Percentiles rank a stretch among this genome's conserved stretches.
Conservation (phyloP, 2,888 invertebrate genomes). For the Junonia oenone region DNA sequence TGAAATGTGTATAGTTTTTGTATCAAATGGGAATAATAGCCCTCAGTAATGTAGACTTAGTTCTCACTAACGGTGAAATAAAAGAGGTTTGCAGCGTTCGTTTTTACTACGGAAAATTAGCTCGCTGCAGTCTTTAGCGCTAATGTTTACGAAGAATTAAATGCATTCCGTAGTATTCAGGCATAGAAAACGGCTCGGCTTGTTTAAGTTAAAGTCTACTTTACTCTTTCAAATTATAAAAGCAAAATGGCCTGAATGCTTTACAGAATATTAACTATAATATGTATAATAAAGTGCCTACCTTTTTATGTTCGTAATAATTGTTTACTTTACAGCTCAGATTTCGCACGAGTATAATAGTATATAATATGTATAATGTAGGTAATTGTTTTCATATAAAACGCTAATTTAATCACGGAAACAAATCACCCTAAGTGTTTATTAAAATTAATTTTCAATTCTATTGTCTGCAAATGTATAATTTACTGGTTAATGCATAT, state of each 20-base stretch:
- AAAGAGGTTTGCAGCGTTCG: conserved; percentile 30
- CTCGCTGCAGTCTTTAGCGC: conserved; percentile 30
- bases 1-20: neutral
- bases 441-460: too few species aligned
- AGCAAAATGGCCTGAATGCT: neutral
- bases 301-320: neutral
- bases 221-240: neutral
- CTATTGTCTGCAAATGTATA: too few species aligned
- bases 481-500: too few species aligned
- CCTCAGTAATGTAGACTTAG: conserved; percentile 19
- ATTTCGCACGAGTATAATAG: too few species aligned
- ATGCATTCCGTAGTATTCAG: conserved; percentile 26
- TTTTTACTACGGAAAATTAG: conserved; percentile 32
- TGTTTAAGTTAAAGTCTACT: conserved; percentile 4
- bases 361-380: too few species aligned
- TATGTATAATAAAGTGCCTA: neutral
- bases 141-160: conserved; percentile 29
- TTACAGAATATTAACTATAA: neutral
- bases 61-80: conserved; percentile 27
- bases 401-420: too few species aligned
- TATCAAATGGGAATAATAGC: conserved; percentile 14
- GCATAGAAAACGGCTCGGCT: conserved; percentile 16
- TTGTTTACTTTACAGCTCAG: too few species aligned
- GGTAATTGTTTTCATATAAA: too few species aligned
- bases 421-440: too few species aligned